Conservation (phyloP, 1,140 invertebrate genomes). For the Octopus bimaculoides region DNA sequence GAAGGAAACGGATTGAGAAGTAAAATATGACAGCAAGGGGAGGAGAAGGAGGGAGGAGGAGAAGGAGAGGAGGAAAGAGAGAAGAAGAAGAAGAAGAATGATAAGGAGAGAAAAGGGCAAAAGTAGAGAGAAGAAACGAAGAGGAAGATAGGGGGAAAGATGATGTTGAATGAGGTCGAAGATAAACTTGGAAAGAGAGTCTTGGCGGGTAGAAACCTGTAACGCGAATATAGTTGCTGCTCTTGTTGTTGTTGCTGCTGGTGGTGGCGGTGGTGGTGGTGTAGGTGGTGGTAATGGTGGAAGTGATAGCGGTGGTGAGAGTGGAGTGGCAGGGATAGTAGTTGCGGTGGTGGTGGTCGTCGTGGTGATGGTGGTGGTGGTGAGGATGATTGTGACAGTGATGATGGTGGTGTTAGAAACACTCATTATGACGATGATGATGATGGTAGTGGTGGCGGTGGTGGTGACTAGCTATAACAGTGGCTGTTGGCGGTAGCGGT, state of each 20-base stretch:
- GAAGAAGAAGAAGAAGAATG: neutral
- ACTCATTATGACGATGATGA: too few species aligned
- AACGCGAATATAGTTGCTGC: neutral
- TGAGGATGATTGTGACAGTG: too few species aligned
- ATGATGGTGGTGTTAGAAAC: too few species aligned
- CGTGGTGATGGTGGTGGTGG: too few species aligned
- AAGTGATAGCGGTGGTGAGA: neutral
- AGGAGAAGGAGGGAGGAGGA: neutral
- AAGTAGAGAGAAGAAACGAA: neutral
- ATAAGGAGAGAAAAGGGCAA: neutral
- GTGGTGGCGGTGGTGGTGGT: neutral
- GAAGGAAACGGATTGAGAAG: neutral
- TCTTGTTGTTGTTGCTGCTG: neutral
- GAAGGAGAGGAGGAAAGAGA: neutral
- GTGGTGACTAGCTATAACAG: neutral
- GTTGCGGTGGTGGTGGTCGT: neutral
- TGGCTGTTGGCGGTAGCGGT: too few species aligned
- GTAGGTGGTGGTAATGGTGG: neutral
- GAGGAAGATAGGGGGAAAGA: neutral
- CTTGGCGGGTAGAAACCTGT: neutral
- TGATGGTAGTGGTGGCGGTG: neutral
- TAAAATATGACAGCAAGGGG: neutral
- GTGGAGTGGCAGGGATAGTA: neutral
- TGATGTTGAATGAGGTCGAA: neutral
- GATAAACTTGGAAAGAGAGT: neutral